Evolutionary conservation across 1,140 invertebrate genomes (phyloP).

Genomic region (Tetragonula clypearis): DNA sequence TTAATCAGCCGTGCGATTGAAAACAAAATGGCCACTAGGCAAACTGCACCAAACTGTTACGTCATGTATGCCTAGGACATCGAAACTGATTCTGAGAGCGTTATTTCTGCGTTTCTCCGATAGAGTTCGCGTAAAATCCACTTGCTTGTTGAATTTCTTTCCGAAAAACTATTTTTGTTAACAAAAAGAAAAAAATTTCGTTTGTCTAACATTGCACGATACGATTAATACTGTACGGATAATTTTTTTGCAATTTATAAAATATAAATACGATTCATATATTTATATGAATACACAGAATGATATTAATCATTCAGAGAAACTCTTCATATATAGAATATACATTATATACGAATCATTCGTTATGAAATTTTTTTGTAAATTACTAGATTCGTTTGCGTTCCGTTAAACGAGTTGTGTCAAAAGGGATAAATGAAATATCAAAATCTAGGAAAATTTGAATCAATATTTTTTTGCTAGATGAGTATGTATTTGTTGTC

Average conservation of each 20-base stretch:
- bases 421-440: not conserved
- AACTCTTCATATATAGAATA: not conserved
- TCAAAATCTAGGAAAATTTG: too few species aligned
- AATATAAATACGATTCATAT: not conserved
- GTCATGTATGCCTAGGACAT: constrained; percentile 58
- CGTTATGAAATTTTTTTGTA: not conserved
- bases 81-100: constrained; percentile 14
- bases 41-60: constrained; percentile 71
- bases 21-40: constrained; percentile 80
- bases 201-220: not conserved
- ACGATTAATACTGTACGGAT: not conserved
- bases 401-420: not conserved
- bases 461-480: too few species aligned
- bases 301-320: not conserved
- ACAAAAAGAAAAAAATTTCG: not conserved
- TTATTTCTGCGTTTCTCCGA: not conserved
- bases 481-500: too few species aligned
- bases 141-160: not conserved
- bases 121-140: constrained; percentile 15
- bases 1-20: constrained; percentile 73
- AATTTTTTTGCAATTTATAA: not conserved
- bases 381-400: not conserved
- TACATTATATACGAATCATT: not conserved
- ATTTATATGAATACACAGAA: not conserved
- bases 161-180: not conserved